Evolutionary conservation across 2,113 vertebrate genomes (phyloP), one percentile per base, ranked within the genome.

Genomic region (Gulo gulo): DNA sequence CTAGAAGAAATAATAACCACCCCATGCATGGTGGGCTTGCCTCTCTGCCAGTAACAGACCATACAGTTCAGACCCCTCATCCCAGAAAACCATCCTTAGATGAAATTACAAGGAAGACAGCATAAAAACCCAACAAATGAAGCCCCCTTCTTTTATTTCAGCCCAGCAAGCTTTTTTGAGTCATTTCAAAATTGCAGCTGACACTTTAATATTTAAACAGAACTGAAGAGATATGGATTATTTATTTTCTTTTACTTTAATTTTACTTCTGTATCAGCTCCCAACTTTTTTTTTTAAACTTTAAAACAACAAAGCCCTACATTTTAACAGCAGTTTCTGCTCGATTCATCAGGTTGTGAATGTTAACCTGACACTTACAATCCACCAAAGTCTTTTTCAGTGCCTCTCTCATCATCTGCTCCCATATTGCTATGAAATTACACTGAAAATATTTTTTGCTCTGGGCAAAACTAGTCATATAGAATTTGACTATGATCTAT

Each of bases 401-500:
- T 93, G 96, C 97, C 87, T 96, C 95, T 96, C 97, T 95, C 92
- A 98, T 98, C 98, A 98, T 98, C 98, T 97, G 98, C 98, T 98
- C 98, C 96, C 90, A 97, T 96, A 97, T 97, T 94, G 97, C 98
- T 97, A 98, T 92, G 97, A 98, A 99, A 99, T 98, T 98, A 98
- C 96, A 98, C 97, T 98, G 98, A 98, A 99, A 99, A 98, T 98
- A 98, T 97, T 97, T 97, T 98, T 98, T 97, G 98, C 98, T 98
- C 97, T 97, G 90, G 98, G 98, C 98, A 97, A 99, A 98, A 97
- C 0, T 61, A 97, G 86, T 97, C 98, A 98, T 98, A 98, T 97
- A 98, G 98, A 98, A 99, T 99, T 99, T 99, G 98, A 99, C 99
- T 98, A 98, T 98, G 98, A 99, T 98, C 98, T 99, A 98, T 99